These are phyloP conservation scores for Tupaia tana DNA, from an alignment of 2,113 vertebrate genomes.

Conservation along the genomic window DNA sequence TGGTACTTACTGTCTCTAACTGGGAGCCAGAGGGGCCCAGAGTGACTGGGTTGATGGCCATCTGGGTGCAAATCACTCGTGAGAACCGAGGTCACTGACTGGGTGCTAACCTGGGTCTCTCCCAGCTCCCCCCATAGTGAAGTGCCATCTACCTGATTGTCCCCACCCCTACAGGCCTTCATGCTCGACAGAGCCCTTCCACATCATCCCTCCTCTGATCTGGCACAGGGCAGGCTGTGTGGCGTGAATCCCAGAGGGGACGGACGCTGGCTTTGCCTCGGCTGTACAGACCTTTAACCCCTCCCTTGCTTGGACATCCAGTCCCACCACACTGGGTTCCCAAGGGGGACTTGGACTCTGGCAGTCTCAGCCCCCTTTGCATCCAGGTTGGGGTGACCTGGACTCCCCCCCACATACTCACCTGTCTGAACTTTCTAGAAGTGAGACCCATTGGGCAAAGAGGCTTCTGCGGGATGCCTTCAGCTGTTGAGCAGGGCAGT, in stretches of 20 bases:
- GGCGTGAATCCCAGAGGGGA: no score
- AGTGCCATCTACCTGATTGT: fast-evolving
- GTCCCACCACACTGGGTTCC: background rate
- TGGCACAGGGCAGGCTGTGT: no score
- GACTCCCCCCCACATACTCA: background rate
- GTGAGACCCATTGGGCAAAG: background rate
- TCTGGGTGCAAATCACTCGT: background rate
- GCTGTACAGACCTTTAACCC: fast-evolving
- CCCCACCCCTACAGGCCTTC: background rate
- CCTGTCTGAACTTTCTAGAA: background rate
- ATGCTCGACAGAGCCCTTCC: background rate
- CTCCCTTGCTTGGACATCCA: background rate
- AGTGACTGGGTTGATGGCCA: background rate
- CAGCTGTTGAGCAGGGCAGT: background rate
- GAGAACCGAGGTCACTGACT: background rate
- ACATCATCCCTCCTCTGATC: background rate
- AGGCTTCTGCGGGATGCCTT: background rate
- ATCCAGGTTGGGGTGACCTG: background rate
- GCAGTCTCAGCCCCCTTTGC: background rate
- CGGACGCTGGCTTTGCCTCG: background rate
- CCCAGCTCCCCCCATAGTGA: background rate
- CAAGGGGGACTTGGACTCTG: background rate
- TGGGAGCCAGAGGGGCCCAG: background rate
- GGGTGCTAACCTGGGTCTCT: background rate
- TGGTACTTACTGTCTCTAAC: background rate